A percentile compares a stretch with the other conserved stretches of the same genome.
These are phyloP conservation scores for Ascidia mentula DNA, from an alignment of 23 tunicate species.

Conservation along the genomic window DNA sequence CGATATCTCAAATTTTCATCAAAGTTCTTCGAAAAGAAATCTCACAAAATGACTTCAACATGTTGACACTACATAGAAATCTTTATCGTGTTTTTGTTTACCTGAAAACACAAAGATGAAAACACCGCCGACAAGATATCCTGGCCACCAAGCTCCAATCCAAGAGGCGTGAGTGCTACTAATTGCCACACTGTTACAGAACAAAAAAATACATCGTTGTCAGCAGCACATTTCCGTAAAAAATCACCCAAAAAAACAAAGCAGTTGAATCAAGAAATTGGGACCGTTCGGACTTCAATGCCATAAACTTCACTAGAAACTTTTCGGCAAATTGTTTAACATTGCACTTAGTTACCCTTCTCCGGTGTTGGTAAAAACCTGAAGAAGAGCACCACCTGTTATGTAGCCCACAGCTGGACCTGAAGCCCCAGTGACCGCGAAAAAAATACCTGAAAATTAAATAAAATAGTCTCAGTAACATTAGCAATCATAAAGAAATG, in stretches of 20 bases:
- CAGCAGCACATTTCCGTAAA: no score
- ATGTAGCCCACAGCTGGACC: slow-evolving; percentile 53
- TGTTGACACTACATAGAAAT: no score
- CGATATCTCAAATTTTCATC: no score
- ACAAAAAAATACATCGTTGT: no score
- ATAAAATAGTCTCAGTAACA: background rate
- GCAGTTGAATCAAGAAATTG: no score
- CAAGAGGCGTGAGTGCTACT: slow-evolving; percentile 28
- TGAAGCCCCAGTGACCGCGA: slow-evolving; percentile 35
- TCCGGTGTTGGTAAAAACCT: slow-evolving; percentile 28
- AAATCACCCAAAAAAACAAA: no score
- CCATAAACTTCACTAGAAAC: no score
- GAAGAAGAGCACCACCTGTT: slow-evolving; percentile 28
- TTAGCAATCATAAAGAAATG: background rate
- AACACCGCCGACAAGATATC: slow-evolving; percentile 46
- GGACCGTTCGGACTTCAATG: no score
- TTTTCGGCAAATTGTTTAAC: no score
- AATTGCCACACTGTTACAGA: background rate
- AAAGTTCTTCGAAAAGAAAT: no score
- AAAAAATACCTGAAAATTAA: slow-evolving; percentile 34
- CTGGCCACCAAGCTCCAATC: slow-evolving; percentile 80
- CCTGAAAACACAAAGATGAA: slow-evolving; percentile 16
- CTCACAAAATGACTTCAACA: no score
- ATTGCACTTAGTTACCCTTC: slow-evolving; percentile 31
- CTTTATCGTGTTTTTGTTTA: no score